These are phyloP conservation scores for Amblyopsis hoosieri DNA, from an alignment of 2,797 vertebrate genomes.

Conservation along the genomic window DNA sequence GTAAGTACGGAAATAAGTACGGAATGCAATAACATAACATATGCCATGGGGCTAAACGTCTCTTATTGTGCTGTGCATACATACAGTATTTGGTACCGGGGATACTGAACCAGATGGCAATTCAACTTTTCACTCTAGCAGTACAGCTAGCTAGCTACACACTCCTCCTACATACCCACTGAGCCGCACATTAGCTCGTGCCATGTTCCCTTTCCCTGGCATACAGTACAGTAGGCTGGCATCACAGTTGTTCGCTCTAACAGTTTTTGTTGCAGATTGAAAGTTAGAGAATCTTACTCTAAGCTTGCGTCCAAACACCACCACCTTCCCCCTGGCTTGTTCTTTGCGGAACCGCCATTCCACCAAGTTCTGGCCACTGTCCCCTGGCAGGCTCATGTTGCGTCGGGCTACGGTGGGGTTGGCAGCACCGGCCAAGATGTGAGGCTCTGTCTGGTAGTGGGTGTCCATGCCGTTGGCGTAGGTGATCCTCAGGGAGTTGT, in stretches of 20 bases:
- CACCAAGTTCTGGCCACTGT: slow-evolving; percentile 94
- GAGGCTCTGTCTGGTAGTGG: slow-evolving; percentile 96
- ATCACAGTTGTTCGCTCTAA: neutral
- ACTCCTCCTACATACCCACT: neutral
- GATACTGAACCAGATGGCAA: slow-evolving; percentile 2
- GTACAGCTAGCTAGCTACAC: too few relatives aligned
- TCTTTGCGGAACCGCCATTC: slow-evolving; percentile 99
- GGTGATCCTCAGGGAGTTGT: slow-evolving; percentile 91
- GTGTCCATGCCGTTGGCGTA: slow-evolving; percentile 96
- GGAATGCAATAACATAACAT: neutral
- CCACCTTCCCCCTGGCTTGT: slow-evolving; percentile 93
- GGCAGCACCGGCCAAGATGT: slow-evolving; percentile 92
- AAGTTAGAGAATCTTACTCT: slow-evolving; percentile 78
- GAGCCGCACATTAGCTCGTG: slow-evolving; percentile 1
- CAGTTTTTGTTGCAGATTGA: slow-evolving; percentile 1
- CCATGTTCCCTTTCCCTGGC: slow-evolving; percentile 7
- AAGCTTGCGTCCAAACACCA: slow-evolving; percentile 95
- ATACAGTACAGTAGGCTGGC: neutral
- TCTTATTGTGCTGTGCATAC: too few relatives aligned
- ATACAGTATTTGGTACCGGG: too few relatives aligned
- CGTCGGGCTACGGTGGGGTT: slow-evolving; percentile 94
- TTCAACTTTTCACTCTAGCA: neutral
- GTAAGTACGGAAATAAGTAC: too few relatives aligned
- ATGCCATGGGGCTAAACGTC: neutral
- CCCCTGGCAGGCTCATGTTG: slow-evolving; percentile 96